Evolutionary conservation across 2,888 invertebrate species (phyloP).

Genomic region (Drosophila fungiperda): DNA sequence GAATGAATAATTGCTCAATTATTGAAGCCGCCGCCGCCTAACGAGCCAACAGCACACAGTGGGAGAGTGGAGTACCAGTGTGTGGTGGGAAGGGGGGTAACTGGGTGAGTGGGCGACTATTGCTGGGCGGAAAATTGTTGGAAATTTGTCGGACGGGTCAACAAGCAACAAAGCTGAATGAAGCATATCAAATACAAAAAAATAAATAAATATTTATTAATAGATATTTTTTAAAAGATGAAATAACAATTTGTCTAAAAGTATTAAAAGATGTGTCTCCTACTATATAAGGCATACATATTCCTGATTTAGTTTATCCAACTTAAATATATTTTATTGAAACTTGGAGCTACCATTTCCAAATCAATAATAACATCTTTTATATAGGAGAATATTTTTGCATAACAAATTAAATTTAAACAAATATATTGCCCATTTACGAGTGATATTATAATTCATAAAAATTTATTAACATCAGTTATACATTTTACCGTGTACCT

Average conservation of each 20-base stretch:
- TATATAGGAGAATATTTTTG: neutral
- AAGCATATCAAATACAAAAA: neutral
- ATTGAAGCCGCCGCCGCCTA: slow-evolving; percentile 69
- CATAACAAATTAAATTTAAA: neutral
- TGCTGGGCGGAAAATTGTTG: slow-evolving; percentile 63
- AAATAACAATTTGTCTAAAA: neutral
- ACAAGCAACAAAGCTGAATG: slow-evolving; percentile 16
- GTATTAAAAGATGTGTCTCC: neutral
- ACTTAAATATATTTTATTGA: neutral
- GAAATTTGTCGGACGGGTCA: slow-evolving; percentile 64
- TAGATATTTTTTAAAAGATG: neutral
- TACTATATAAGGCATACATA: neutral
- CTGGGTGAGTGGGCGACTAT: slow-evolving; percentile 18
- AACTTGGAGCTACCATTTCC: neutral
- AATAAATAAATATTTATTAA: neutral
- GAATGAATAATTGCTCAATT: slow-evolving; percentile 85
- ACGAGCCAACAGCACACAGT: slow-evolving; percentile 41
- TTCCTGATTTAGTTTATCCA: neutral
- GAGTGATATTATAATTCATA: neutral
- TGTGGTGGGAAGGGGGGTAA: neutral
- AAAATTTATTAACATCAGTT: neutral
- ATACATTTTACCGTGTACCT: neutral
- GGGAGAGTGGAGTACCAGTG: neutral
- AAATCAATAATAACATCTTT: neutral
- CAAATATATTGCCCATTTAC: neutral